phyloP scores from a whole-genome alignment of 2,888 invertebrate species.

The Unio delphinus region DNA sequence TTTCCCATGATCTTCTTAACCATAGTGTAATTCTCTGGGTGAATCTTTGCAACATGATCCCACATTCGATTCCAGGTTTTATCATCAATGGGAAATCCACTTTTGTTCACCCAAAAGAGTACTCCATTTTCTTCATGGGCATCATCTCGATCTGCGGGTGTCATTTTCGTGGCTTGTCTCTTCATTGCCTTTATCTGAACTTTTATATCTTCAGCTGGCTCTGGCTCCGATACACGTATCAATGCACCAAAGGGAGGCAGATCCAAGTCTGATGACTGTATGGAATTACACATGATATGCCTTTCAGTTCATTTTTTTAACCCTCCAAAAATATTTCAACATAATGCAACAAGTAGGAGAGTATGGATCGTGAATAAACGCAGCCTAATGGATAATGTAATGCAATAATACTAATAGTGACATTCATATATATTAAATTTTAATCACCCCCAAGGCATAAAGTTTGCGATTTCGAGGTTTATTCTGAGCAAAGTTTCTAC shows the following conservation, averaged over 20 bases:
- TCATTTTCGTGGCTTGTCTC: slow-evolving; percentile 13
- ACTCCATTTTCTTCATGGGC: slow-evolving; percentile 64
- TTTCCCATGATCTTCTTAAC: slow-evolving; percentile 48
- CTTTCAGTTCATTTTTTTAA: no score
- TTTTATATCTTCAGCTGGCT: slow-evolving; percentile 11
- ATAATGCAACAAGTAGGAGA: no score
- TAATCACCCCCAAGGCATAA: no score
- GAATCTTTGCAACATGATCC: slow-evolving; percentile 65
- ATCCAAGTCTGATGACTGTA: no score
- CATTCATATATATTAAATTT: no score
- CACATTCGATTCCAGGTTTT: slow-evolving; percentile 70
- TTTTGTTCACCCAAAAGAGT: slow-evolving; percentile 69
- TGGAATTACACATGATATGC: no score
- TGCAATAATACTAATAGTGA: no score
- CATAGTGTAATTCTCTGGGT: slow-evolving; percentile 62
- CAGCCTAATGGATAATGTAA: no score
- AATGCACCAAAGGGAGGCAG: slow-evolving; percentile 26
- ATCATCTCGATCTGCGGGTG: slow-evolving; percentile 47
- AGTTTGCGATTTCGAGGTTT: no score
- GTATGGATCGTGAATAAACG: no score
- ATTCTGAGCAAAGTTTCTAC: no score
- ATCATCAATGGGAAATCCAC: slow-evolving; percentile 69
- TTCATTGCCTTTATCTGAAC: slow-evolving; percentile 5
- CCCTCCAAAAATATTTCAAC: no score
- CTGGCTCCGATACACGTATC: slow-evolving; percentile 23